A percentile compares a stretch with the other conserved stretches of the same genome.
Evolutionary conservation across 2,888 invertebrate species (phyloP).

Genomic region (Chalcosyrphus nemorum): DNA sequence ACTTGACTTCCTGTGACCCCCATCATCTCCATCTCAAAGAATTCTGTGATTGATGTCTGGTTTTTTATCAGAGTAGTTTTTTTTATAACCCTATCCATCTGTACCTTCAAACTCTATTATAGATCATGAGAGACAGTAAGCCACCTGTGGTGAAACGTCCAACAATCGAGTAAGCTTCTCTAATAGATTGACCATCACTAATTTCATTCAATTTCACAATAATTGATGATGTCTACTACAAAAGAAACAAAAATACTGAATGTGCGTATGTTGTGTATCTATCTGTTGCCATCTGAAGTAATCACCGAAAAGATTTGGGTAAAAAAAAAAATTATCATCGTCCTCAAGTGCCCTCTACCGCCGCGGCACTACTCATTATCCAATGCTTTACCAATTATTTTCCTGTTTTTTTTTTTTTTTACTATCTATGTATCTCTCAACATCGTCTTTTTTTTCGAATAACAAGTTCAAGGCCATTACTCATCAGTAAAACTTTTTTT

Average conservation of each 20-base stretch:
- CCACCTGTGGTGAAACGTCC: conserved; percentile 51
- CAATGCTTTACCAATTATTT: conserved; percentile 44
- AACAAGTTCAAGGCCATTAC: conserved; percentile 72
- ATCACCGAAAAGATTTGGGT: conserved; percentile 20
- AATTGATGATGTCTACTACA: conserved; percentile 57
- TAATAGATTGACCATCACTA: conserved; percentile 65
- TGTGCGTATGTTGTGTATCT: neutral
- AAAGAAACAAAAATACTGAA: neutral
- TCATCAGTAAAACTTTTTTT: conserved; percentile 37
- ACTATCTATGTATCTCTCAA: conserved; percentile 22
- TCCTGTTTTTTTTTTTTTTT: neutral
- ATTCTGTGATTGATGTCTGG: conserved; percentile 21
- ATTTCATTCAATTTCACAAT: conserved; percentile 60
- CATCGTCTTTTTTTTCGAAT: conserved; percentile 30
- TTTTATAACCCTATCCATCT: neutral
- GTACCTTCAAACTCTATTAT: conserved; percentile 23
- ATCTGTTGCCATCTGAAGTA: conserved; percentile 29
- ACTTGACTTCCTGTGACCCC: conserved; percentile 16
- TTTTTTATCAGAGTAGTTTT: conserved; percentile 20
- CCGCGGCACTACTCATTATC: conserved; percentile 43
- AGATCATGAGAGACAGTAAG: conserved; percentile 29
- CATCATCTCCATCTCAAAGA: neutral
- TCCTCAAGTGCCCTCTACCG: conserved; percentile 37
- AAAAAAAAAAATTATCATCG: conserved; percentile 1
- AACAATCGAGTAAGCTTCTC: conserved; percentile 48